Evolutionary conservation across 1,140 invertebrate species (phyloP).

Genomic region (Holotrichia oblita): DNA sequence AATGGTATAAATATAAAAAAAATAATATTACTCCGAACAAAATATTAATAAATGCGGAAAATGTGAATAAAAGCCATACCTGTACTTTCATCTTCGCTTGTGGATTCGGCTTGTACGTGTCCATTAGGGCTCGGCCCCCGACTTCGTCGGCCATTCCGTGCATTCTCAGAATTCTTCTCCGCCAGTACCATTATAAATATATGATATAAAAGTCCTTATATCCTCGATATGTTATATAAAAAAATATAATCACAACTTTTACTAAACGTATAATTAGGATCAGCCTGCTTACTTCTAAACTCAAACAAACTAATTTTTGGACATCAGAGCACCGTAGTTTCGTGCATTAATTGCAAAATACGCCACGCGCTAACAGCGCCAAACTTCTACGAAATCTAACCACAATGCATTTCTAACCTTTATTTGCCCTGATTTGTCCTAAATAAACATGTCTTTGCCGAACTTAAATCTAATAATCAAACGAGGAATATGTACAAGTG

Average conservation of each 20-base stretch:
- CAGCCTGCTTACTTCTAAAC: slow-evolving; percentile 46
- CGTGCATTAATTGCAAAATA: slow-evolving; percentile 32
- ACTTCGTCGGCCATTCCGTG: slow-evolving; percentile 85
- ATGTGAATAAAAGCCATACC: slow-evolving; percentile 66
- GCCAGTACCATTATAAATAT: slow-evolving; percentile 80
- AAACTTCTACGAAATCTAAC: slow-evolving; percentile 10
- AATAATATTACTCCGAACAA: background rate
- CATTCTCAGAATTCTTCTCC: slow-evolving; percentile 82
- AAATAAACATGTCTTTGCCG: slow-evolving; percentile 53
- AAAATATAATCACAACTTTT: slow-evolving; percentile 38
- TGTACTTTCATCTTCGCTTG: slow-evolving; percentile 80
- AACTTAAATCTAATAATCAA: slow-evolving; percentile 57
- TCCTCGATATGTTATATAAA: slow-evolving; percentile 9
- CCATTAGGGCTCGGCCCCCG: slow-evolving; percentile 89
- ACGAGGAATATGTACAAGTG: slow-evolving; percentile 70
- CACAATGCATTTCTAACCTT: slow-evolving; percentile 14
- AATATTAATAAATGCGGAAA: slow-evolving; percentile 44
- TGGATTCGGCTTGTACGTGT: slow-evolving; percentile 79
- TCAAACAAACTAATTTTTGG: slow-evolving; percentile 48
- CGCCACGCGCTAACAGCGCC: background rate
- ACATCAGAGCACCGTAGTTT: slow-evolving; percentile 55
- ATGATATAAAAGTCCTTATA: slow-evolving; percentile 38
- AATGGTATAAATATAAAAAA: slow-evolving; percentile 1
- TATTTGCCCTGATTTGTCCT: background rate
- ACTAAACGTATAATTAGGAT: slow-evolving; percentile 42